Evolutionary conservation across 2,797 vertebrate species (phyloP), one percentile per base, ranked within the genome.

Genomic region (Taenioides sp.): DNA sequence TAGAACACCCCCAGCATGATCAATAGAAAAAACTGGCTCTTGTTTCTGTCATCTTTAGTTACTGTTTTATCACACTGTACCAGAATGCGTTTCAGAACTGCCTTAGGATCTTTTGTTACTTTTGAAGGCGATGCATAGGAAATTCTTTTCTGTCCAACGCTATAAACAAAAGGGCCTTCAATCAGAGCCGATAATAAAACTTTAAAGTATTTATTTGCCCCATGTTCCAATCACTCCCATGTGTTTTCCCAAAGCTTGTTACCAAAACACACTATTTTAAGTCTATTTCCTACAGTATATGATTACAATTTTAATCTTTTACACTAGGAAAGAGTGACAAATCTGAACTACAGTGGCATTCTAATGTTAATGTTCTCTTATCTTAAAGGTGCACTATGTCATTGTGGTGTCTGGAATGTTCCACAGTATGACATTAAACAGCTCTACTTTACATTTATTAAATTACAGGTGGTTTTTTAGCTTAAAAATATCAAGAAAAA

Each of bases 171-270:
- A 25, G 23, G 18, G 14, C 22, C 22, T 65, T 65, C 16, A 25
- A 25, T 65, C 43, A 25, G 20, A 5, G n/a, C 34, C 34, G 34
- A 71, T 66, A 68, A 54, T 59, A 17, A 68, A 70, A 68, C 16
- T 6, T 17, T 0, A 11, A 22, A 5, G 34, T 50, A 73, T 66
- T 64, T 28, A 50, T 75, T 64, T 25, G 54, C 52, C 23, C 72
- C 50, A 66, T 17, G 67, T 84, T 23, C 37, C 67, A 70, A 82
- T 72, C n/a, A 64, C 60, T 62, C 61, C 40, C 70, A 67, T 50
- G 65, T 72, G 71, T 76, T 63, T 70, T 52, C 67, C 40, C 62
- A 22, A 54, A 58, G 31, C 63, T 62, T 49, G 49, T n/a, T 50
- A 64, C 40, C 54, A 23, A 70, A 75, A 75, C 17, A 62, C 11